Percentiles rank a stretch among this genome's conserved stretches.
Evolutionary conservation across 2,797 vertebrate species (phyloP).

Genomic region (Eutrigla gurnardus): DNA sequence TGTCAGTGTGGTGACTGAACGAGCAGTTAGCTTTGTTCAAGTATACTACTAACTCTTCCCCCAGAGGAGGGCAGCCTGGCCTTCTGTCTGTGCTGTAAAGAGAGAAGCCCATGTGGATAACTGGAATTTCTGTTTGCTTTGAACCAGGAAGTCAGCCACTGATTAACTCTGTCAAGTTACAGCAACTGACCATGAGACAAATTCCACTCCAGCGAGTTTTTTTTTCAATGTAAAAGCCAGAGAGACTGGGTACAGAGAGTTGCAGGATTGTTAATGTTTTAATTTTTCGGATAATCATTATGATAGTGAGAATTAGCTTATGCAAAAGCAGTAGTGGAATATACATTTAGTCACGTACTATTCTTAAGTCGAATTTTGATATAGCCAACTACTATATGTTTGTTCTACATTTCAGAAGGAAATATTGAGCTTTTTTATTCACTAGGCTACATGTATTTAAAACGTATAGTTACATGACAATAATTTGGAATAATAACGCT

Average conservation of each 20-base stretch:
- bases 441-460: not conserved
- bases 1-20: no score
- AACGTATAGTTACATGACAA: not conserved
- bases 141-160: conserved; percentile 13
- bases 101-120: not conserved
- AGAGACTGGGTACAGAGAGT: not conserved
- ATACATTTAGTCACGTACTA: not conserved
- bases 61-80: conserved; percentile 25
- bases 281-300: not conserved
- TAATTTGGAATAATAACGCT: not conserved
- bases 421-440: not conserved
- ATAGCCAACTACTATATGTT: not conserved
- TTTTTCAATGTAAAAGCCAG: conserved; percentile 17
- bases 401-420: not conserved
- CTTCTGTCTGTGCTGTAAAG: not conserved
- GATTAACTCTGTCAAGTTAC: not conserved
- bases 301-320: not conserved
- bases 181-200: not conserved
- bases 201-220: not conserved
- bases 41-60: not conserved
- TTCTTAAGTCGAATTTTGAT: no score
- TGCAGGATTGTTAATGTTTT: not conserved
- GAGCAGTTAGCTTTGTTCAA: no score
- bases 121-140: not conserved
- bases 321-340: not conserved